These are phyloP conservation scores for Eubucco bourcierii DNA, from an alignment of 2,113 vertebrate species.

Conservation along the genomic window DNA sequence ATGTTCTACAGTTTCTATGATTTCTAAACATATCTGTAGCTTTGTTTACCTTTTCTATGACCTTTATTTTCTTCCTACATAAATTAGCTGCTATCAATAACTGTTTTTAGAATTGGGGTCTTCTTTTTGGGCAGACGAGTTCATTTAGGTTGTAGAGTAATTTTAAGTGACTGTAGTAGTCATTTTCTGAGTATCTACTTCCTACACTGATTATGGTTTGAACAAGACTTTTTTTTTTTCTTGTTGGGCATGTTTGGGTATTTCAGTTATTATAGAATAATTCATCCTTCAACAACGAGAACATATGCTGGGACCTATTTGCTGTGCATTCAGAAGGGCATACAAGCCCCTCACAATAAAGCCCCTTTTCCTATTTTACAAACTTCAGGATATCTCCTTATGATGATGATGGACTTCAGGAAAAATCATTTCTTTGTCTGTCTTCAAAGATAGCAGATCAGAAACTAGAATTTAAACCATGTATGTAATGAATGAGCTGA, in stretches of 20 bases:
- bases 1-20: not conserved
- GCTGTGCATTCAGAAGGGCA: not conserved
- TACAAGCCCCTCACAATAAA: not conserved
- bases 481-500: not conserved
- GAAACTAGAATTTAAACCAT: conserved; percentile 5
- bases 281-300: not conserved
- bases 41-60: not conserved
- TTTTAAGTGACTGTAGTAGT: not conserved
- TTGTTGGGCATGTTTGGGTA: not conserved
- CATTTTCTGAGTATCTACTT: not conserved
- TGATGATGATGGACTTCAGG: not conserved
- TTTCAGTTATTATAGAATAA: not conserved
- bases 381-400: not conserved
- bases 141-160: not conserved
- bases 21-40: not conserved
- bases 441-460: not conserved
- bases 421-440: not conserved
- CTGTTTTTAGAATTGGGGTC: not conserved
- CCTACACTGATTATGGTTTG: not conserved
- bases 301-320: not conserved
- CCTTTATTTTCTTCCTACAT: not conserved
- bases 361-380: not conserved
- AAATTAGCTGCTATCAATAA: not conserved
- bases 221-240: not conserved
- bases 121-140: not conserved